Evolutionary conservation across 2,888 invertebrate genomes (phyloP).

Genomic region (Formica aserva): DNA sequence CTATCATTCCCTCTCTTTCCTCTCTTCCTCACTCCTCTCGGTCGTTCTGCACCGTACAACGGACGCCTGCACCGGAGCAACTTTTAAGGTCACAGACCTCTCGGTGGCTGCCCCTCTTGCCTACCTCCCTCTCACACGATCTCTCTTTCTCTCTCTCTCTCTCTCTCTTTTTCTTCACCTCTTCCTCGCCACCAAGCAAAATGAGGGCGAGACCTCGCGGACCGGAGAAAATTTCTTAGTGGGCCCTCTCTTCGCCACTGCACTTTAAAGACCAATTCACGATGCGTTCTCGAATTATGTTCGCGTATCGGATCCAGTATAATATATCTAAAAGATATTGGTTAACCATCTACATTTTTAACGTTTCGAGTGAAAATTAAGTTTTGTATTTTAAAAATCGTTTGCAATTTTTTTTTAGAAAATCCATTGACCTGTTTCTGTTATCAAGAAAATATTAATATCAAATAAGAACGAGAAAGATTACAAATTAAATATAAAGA

Average conservation of each 20-base stretch:
- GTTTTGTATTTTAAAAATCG: neutral
- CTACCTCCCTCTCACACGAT: no score
- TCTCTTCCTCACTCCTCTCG: slow-evolving; percentile 11
- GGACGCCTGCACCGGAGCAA: slow-evolving; percentile 65
- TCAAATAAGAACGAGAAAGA: neutral
- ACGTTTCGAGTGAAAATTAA: neutral
- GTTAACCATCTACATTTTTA: neutral
- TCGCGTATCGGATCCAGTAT: neutral
- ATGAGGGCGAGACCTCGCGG: slow-evolving; percentile 74
- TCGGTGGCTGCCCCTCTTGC: slow-evolving; percentile 60
- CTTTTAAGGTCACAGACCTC: slow-evolving; percentile 80
- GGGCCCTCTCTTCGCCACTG: slow-evolving; percentile 32
- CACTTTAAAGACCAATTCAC: slow-evolving; percentile 29
- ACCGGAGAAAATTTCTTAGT: slow-evolving; percentile 59
- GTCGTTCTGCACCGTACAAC: slow-evolving; percentile 30
- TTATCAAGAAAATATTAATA: neutral
- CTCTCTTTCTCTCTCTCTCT: neutral
- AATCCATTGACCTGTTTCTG: neutral
- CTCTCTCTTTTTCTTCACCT: neutral
- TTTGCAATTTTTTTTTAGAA: neutral
- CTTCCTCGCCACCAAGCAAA: slow-evolving; percentile 51
- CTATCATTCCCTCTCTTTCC: slow-evolving; percentile 40
- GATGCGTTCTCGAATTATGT: slow-evolving; percentile 6
- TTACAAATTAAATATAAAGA: neutral
- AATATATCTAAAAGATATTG: neutral